Percentiles rank a stretch among this genome's conserved stretches.
Conservation (phyloP, 30 jellyfish, hydroid and myxozoan genomes). For the Aurelia coerulea region DNA sequence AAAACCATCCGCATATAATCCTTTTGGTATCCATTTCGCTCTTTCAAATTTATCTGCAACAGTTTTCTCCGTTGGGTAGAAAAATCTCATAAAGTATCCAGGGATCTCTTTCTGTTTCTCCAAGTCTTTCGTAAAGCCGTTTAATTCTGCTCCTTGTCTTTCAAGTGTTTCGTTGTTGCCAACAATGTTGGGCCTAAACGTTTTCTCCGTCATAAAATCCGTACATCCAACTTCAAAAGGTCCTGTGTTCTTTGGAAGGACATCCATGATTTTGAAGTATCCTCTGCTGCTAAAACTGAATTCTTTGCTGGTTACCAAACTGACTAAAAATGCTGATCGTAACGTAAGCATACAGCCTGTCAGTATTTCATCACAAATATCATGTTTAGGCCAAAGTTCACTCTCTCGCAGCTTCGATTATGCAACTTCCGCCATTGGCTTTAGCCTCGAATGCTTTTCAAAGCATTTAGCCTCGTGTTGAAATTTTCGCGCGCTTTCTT, state of each 20-base stretch:
- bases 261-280: constrained; percentile 32
- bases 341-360: too few relatives aligned
- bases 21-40: constrained; percentile 73
- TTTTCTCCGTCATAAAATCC: constrained; percentile 59
- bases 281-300: neutral
- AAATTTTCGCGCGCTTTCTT: neutral
- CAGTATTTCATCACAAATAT: too few relatives aligned
- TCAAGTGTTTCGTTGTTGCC: too few relatives aligned
- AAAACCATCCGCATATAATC: constrained; percentile 53
- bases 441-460: neutral
- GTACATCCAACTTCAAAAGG: constrained; percentile 79
- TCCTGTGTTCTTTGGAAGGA: constrained; percentile 66
- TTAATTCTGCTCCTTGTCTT: too few relatives aligned
- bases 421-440: neutral
- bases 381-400: too few relatives aligned
- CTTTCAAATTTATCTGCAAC: constrained; percentile 21
- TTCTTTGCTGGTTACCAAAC: too few relatives aligned
- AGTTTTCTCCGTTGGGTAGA: constrained; percentile 62
- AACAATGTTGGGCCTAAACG: neutral
- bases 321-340: too few relatives aligned
- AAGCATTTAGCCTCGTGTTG: neutral
- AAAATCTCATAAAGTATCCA: constrained; percentile 70
- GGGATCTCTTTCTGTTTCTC: constrained; percentile 15
- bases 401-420: too few relatives aligned
- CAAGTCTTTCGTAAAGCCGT: neutral